phyloP scores from a whole-genome alignment of 2,888 invertebrate genomes.

The Drosophila subsilvestris region DNA sequence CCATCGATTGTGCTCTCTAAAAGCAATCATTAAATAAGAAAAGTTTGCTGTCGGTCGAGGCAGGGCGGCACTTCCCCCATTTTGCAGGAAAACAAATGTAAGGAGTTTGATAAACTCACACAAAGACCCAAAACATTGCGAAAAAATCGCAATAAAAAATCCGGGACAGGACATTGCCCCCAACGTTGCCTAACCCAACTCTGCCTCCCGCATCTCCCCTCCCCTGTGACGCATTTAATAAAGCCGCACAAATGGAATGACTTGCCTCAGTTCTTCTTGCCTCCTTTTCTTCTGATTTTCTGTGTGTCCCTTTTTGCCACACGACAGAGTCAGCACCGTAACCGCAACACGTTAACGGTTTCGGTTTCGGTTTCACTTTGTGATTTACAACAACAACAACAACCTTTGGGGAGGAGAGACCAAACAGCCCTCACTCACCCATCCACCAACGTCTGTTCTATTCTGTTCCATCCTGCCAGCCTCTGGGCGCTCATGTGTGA shows the following conservation, averaged over 20 bases:
- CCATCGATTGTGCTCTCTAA: constrained; percentile 66
- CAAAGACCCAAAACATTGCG: constrained; percentile 40
- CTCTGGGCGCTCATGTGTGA: constrained; percentile 72
- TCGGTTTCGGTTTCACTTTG: constrained; percentile 79
- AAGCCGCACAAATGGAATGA: constrained; percentile 78
- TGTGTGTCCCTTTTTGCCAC: constrained; percentile 33
- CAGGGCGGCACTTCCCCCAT: constrained; percentile 29
- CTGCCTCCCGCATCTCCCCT: constrained; percentile 7
- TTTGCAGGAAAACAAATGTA: constrained; percentile 76
- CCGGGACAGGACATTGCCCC: constrained; percentile 69
- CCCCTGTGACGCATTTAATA: constrained; percentile 70
- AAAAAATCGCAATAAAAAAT: constrained; percentile 71
- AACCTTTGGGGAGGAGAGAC: constrained; percentile 15
- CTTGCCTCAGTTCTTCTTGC: constrained; percentile 49
- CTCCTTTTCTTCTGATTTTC: constrained; percentile 17
- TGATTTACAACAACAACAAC: constrained; percentile 69
- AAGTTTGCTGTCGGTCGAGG: constrained; percentile 41
- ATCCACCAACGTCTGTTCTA: constrained; percentile 29
- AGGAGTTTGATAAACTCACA: constrained; percentile 73
- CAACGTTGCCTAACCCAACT: constrained; percentile 14
- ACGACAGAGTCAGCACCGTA: constrained; percentile 67
- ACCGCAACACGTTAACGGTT: constrained; percentile 81
- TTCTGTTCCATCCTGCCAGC: constrained; percentile 5
- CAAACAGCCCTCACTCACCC: constrained; percentile 6
- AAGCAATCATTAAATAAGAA: constrained; percentile 73